phyloP scores from a whole-genome alignment of 2,888 invertebrate genomes.

The Callinectes sapidus region DNA sequence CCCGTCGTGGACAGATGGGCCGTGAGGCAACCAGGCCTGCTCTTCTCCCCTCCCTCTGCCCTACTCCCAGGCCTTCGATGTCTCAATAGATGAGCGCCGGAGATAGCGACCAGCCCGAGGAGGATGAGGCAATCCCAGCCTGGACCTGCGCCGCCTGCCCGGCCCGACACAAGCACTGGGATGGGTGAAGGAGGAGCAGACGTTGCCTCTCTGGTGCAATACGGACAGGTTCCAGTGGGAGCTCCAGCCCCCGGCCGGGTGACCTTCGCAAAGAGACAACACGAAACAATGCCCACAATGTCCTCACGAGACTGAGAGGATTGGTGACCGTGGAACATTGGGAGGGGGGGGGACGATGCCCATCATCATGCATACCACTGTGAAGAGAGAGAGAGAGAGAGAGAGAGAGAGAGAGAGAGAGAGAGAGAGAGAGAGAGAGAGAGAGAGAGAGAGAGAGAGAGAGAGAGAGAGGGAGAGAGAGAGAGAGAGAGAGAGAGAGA shows the following conservation, averaged over 20 bases:
- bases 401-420: neutral
- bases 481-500: neutral
- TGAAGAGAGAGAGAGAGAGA: neutral
- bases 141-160: neutral
- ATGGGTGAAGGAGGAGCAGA: neutral
- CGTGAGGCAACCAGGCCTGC: neutral
- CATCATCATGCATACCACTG: neutral
- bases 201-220: neutral
- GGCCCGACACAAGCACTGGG: neutral
- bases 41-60: neutral
- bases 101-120: neutral
- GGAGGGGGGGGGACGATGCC: neutral
- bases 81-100: conserved; percentile 17
- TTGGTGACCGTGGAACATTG: neutral
- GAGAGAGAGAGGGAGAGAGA: neutral
- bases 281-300: neutral
- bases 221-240: conserved; percentile 5
- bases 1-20: neutral
- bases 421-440: neutral
- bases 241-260: neutral
- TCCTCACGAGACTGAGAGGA: neutral
- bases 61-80: neutral
- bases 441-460: neutral
- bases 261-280: neutral
- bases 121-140: conserved; percentile 30